Conservation (phyloP, 2,888 invertebrate species). For the Bedellia somnulentella region DNA sequence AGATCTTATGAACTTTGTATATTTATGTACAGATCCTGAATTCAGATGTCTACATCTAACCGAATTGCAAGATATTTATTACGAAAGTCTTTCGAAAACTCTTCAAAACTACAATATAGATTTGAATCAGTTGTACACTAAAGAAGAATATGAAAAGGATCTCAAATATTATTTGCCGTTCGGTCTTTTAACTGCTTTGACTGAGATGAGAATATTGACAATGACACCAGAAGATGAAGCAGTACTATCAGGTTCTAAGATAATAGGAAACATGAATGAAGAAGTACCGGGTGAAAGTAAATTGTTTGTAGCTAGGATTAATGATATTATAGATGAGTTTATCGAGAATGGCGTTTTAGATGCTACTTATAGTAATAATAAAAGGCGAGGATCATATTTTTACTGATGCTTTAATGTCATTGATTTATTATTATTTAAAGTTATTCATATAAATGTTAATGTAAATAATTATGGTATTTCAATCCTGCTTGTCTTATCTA, state of each 20-base stretch:
- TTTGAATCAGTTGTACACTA: slow-evolving; percentile 21
- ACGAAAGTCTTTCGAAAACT: slow-evolving; percentile 23
- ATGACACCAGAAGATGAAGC: slow-evolving; percentile 20
- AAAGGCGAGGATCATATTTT: too few relatives aligned
- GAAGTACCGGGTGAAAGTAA: slow-evolving; percentile 16
- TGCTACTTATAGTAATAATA: too few relatives aligned
- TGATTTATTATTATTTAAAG: too few relatives aligned
- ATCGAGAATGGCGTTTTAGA: slow-evolving; percentile 25
- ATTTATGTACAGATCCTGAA: slow-evolving; percentile 29
- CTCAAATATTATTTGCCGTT: slow-evolving; percentile 23
- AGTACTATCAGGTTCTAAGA: slow-evolving; percentile 13
- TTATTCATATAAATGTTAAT: slow-evolving; percentile 1
- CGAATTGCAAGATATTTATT: slow-evolving; percentile 23
- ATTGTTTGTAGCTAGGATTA: slow-evolving; percentile 23
- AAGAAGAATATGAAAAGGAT: slow-evolving; percentile 23
- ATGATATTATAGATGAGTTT: slow-evolving; percentile 33
- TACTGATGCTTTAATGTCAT: too few relatives aligned
- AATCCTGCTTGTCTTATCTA: too few relatives aligned
- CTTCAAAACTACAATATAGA: slow-evolving; percentile 23
- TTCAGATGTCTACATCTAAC: slow-evolving; percentile 29
- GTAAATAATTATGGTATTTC: too few relatives aligned
- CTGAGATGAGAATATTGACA: slow-evolving; percentile 29
- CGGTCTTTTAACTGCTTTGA: slow-evolving; percentile 30
- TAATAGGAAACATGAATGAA: slow-evolving; percentile 13
- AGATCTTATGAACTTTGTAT: slow-evolving; percentile 34